Conservation (phyloP, 2,113 vertebrate genomes). For the Eretmochelys imbricata region DNA sequence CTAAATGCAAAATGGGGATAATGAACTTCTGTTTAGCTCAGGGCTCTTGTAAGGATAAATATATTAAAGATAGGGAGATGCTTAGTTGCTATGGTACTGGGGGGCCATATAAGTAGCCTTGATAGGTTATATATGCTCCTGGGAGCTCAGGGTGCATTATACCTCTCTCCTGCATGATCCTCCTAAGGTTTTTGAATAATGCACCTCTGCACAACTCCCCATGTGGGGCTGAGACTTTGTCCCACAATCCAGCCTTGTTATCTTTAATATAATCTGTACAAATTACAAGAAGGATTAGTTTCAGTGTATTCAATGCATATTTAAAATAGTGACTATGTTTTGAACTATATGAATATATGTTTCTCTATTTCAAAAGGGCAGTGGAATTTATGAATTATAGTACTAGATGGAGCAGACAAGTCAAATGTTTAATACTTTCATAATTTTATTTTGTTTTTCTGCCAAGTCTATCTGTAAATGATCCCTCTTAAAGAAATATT, state of each 20-base stretch:
- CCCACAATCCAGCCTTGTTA: neutral
- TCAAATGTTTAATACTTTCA: neutral
- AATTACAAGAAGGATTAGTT: neutral
- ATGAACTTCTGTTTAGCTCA: neutral
- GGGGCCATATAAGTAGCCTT: neutral
- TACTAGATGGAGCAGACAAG: neutral
- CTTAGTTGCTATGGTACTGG: neutral
- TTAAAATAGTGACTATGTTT: constrained; percentile 1
- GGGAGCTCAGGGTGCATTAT: fast-evolving
- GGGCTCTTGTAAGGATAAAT: neutral
- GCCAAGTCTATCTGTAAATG: neutral
- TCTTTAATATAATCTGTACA: neutral
- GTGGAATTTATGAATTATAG: neutral
- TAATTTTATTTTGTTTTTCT: neutral
- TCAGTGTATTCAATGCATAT: neutral
- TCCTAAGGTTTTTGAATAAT: neutral
- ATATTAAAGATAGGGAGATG: neutral
- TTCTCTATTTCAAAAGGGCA: neutral
- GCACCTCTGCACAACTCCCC: neutral
- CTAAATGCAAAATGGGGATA: neutral
- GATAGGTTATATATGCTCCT: neutral
- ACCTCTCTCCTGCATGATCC: neutral
- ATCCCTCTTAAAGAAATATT: neutral
- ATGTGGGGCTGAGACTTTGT: neutral
- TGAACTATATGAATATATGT: neutral